Conservation (phyloP, 92 coral and sea anemone genomes). For the Heliopora coerulea region DNA sequence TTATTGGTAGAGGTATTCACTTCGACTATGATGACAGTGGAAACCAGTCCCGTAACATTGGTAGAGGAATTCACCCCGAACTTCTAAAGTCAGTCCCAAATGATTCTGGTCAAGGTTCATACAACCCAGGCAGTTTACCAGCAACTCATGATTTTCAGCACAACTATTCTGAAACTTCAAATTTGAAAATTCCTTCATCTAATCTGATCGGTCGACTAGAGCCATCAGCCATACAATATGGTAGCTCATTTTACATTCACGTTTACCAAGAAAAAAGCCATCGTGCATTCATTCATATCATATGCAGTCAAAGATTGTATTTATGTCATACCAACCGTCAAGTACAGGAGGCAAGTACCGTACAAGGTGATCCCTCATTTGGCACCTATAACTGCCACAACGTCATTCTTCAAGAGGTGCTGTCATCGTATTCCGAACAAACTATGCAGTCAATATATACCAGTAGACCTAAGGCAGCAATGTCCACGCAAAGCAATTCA, state of each 20-base stretch:
- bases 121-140: no score
- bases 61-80: conserved; percentile 9
- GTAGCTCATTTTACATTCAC: no score
- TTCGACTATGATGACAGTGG: not conserved
- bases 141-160: no score
- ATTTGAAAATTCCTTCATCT: no score
- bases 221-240: no score
- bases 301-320: no score
- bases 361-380: not conserved
- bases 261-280: no score
- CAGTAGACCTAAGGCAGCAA: not conserved
- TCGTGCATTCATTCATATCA: no score
- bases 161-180: no score
- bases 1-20: conserved; percentile 31
- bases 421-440: not conserved
- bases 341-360: no score
- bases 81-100: not conserved
- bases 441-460: not conserved
- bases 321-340: no score
- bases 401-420: not conserved
- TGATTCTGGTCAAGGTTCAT: not conserved
- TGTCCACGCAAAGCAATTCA: not conserved
- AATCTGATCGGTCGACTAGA: no score
- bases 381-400: not conserved
- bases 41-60: not conserved